phyloP scores from a whole-genome alignment of 2,797 vertebrate genomes.

The Erethizon dorsatum region DNA sequence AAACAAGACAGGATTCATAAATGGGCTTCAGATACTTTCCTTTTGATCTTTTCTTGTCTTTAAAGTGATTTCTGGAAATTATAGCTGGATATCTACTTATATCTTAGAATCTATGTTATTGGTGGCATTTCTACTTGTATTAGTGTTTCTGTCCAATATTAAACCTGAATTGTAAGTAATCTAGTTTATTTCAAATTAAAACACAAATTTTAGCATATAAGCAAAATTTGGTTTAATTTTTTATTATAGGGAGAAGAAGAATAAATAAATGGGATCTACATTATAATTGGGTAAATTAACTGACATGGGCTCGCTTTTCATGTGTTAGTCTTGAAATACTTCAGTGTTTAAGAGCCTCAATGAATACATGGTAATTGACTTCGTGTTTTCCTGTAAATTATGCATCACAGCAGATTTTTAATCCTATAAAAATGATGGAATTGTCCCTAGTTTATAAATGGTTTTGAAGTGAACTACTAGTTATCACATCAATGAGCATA shows the following conservation, averaged over 20 bases:
- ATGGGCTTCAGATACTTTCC: not conserved
- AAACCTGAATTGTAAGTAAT: slow-evolving; percentile 60
- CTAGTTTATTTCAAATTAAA: slow-evolving; percentile 72
- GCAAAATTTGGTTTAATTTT: slow-evolving; percentile 65
- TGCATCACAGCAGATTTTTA: slow-evolving; percentile 29
- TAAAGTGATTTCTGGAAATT: not conserved
- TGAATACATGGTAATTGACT: slow-evolving; percentile 21
- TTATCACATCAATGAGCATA: slow-evolving; percentile 16
- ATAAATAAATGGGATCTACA: slow-evolving; percentile 73
- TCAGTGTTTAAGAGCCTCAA: slow-evolving; percentile 80
- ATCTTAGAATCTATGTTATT: slow-evolving; percentile 31
- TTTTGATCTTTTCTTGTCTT: not conserved
- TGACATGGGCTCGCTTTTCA: slow-evolving; percentile 70
- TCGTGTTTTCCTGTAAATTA: slow-evolving; percentile 30
- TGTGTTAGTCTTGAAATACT: slow-evolving; percentile 68
- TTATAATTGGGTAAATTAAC: slow-evolving; percentile 81
- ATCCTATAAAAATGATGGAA: slow-evolving; percentile 36
- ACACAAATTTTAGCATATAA: not conserved
- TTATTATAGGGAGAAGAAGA: slow-evolving; percentile 73
- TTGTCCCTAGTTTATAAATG: slow-evolving; percentile 63
- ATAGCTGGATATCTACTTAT: not conserved
- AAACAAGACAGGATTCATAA: not conserved
- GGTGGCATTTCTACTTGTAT: slow-evolving; percentile 51
- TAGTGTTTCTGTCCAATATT: slow-evolving; percentile 49
- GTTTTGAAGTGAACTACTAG: not conserved